Conservation (phyloP, 2,113 vertebrate genomes). For the Megaleporinus macrocephalus region DNA sequence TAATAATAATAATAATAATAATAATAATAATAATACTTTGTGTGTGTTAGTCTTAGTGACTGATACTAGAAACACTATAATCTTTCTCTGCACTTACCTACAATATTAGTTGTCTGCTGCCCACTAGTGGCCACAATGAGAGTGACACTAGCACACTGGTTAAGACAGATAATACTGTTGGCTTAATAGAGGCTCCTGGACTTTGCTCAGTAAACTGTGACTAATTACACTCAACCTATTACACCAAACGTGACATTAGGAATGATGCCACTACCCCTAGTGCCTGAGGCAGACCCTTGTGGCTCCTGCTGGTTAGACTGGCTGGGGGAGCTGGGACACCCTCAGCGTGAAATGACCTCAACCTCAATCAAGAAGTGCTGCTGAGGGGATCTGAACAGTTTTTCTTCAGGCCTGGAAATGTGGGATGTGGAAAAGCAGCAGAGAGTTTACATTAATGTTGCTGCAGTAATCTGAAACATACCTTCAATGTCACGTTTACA, state of each 20-base stretch:
- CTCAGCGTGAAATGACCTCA: background rate
- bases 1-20: background rate
- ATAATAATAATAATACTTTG: background rate
- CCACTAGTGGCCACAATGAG: constrained; percentile 52
- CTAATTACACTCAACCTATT: background rate
- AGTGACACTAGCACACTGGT: background rate
- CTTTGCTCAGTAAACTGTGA: background rate
- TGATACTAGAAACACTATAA: background rate
- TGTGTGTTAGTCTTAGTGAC: no score
- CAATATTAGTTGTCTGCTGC: constrained; percentile 51
- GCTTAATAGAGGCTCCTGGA: background rate
- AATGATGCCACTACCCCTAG: background rate
- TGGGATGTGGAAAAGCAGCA: no score
- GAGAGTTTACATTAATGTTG: no score
- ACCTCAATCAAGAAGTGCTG: no score
- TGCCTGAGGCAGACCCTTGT: no score
- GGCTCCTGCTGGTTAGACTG: no score
- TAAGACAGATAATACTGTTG: background rate
- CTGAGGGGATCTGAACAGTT: no score
- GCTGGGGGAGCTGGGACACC: background rate
- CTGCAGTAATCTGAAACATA: no score
- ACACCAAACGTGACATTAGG: background rate
- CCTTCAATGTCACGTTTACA: no score
- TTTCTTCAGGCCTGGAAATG: no score
- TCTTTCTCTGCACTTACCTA: background rate